These are phyloP conservation scores for Leptinotarsa peninsularis DNA, from an alignment of 2,888 invertebrate genomes.

Conservation along the genomic window DNA sequence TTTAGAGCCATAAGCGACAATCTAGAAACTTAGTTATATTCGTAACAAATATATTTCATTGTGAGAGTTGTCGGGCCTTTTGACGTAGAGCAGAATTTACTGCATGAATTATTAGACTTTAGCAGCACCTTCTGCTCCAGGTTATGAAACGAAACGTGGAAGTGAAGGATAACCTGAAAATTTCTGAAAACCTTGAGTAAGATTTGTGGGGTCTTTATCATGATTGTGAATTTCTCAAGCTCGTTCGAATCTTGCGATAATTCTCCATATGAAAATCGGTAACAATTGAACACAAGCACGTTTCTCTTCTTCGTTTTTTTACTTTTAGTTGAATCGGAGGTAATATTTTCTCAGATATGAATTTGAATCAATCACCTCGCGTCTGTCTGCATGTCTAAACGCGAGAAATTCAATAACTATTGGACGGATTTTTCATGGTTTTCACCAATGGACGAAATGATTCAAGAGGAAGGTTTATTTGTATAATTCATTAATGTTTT, in stretches of 20 bases:
- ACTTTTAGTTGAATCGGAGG: not conserved
- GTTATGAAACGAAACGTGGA: slow-evolving; percentile 12
- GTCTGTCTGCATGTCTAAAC: too few relatives aligned
- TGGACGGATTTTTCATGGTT: too few relatives aligned
- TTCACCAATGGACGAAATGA: too few relatives aligned
- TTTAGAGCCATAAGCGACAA: not conserved
- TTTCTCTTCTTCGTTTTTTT: not conserved
- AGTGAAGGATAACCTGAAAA: slow-evolving; percentile 11
- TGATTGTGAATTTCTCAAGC: not conserved
- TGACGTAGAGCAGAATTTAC: slow-evolving; percentile 16
- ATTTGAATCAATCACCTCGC: too few relatives aligned
- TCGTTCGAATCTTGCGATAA: not conserved
- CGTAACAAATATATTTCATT: slow-evolving; percentile 14
- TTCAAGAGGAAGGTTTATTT: too few relatives aligned
- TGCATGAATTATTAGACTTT: slow-evolving; percentile 14
- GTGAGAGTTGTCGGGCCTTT: not conserved
- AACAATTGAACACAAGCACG: too few relatives aligned
- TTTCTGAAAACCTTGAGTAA: not conserved
- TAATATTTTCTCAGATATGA: too few relatives aligned
- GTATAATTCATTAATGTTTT: too few relatives aligned
- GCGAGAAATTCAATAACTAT: too few relatives aligned
- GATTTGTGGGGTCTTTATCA: slow-evolving; percentile 8
- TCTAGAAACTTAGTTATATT: slow-evolving; percentile 6
- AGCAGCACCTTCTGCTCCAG: slow-evolving; percentile 13
- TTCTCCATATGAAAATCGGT: too few relatives aligned